phyloP scores from a whole-genome alignment of 53 echinoderm and acorn worm species.

The Holothuria scabra region DNA sequence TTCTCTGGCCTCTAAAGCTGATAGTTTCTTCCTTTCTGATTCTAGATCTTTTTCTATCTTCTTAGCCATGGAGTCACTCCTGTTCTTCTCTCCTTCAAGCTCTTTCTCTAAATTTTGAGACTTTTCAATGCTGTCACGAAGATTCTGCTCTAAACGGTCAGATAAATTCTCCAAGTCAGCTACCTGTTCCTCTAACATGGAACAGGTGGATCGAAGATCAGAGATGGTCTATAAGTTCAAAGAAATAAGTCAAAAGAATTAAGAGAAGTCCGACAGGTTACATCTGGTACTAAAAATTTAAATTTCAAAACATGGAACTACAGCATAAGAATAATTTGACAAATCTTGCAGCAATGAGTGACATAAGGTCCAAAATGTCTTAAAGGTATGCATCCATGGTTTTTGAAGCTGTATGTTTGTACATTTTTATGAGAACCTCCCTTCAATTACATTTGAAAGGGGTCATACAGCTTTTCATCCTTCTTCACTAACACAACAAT shows the following conservation, averaged over 20 bases:
- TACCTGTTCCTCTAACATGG: conserved; percentile 97
- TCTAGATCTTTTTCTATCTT: conserved; percentile 56
- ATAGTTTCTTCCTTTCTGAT: background rate
- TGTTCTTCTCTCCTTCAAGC: conserved; percentile 50
- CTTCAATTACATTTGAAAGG: no score
- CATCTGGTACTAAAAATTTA: no score
- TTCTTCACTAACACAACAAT: no score
- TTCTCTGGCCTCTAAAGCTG: conserved; percentile 9
- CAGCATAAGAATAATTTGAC: no score
- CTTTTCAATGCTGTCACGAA: conserved; percentile 30
- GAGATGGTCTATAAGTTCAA: conserved; percentile 70
- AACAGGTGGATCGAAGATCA: conserved; percentile 83
- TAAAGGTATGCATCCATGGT: no score
- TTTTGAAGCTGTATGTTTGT: no score
- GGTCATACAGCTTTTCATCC: no score
- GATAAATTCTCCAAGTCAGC: conserved; percentile 83
- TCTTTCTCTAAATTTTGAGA: conserved; percentile 43
- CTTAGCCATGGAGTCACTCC: conserved; percentile 1
- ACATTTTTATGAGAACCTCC: no score
- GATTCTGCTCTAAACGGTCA: conserved; percentile 71
- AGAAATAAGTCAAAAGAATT: background rate
- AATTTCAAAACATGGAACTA: no score
- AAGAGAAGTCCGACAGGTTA: no score
- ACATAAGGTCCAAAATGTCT: no score
- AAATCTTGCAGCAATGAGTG: no score